phyloP scores from a whole-genome alignment of 2,797 vertebrate species.

The Pseudocheirus occidentalis region DNA sequence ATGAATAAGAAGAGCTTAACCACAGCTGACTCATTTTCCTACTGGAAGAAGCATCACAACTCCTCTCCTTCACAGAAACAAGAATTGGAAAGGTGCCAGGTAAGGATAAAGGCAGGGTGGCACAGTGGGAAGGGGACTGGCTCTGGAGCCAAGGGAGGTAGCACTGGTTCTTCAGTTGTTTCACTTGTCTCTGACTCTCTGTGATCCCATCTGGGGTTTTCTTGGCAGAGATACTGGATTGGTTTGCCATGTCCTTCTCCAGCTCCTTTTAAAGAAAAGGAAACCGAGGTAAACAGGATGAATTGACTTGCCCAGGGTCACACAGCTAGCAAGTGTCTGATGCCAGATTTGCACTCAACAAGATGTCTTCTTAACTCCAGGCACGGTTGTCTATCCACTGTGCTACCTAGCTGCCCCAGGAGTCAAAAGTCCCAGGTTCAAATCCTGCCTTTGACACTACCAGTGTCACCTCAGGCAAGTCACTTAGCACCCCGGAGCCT shows the following conservation, averaged over 20 bases:
- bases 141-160: background rate
- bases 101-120: background rate
- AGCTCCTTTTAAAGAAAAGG: background rate
- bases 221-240: background rate
- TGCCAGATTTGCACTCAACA: background rate
- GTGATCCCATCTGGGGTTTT: background rate
- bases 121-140: background rate
- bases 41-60: background rate
- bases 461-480: fast-evolving
- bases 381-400: background rate
- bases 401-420: background rate
- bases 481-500: fast-evolving
- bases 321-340: background rate
- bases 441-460: background rate
- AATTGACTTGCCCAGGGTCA: background rate
- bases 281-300: background rate
- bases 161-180: too few species aligned
- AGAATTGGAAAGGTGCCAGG: background rate
- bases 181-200: background rate
- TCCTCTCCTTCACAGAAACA: background rate
- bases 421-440: background rate
- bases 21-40: too few species aligned
- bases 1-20: background rate
- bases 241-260: background rate
- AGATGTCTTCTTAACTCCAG: background rate